Evolutionary conservation across 2,113 vertebrate genomes (phyloP).

Genomic region (Tetrax tetrax): DNA sequence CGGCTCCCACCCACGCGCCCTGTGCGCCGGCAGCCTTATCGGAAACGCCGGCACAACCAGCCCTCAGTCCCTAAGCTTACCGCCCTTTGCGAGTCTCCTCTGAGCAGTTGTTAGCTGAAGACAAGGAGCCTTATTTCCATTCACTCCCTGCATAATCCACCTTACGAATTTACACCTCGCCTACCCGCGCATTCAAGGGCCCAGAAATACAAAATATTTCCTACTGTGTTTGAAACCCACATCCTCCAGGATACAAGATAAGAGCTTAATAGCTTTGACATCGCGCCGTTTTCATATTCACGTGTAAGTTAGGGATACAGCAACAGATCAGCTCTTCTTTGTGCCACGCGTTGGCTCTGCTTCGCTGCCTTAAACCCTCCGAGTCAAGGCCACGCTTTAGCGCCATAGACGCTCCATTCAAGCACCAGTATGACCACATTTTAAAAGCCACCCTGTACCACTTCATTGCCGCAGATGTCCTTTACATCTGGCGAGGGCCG

Average conservation of each 20-base stretch:
- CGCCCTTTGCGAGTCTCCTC: neutral
- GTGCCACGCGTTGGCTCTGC: conserved; percentile 66
- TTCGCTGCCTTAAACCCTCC: conserved; percentile 59
- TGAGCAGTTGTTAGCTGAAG: conserved; percentile 37
- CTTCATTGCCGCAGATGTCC: conserved; percentile 82
- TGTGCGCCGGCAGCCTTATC: neutral
- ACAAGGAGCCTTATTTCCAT: conserved; percentile 41
- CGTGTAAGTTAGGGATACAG: conserved; percentile 61
- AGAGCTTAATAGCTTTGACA: conserved; percentile 48
- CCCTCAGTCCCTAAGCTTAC: conserved; percentile 14
- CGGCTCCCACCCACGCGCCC: neutral
- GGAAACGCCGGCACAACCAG: neutral
- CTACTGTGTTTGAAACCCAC: conserved; percentile 43
- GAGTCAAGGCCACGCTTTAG: conserved; percentile 74
- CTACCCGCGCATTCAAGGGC: neutral
- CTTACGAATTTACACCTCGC: conserved; percentile 44
- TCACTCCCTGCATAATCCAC: conserved; percentile 44
- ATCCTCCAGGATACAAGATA: conserved; percentile 51
- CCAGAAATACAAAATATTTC: conserved; percentile 41
- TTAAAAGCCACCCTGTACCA: conserved; percentile 78
- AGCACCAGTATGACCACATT: conserved; percentile 76
- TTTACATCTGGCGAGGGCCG: conserved; percentile 82
- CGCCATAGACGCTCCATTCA: conserved; percentile 72
- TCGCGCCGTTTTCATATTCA: conserved; percentile 44
- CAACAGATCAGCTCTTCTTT: conserved; percentile 70